Conservation (phyloP, 2,797 vertebrate genomes). For the Cirrhinus molitorella region DNA sequence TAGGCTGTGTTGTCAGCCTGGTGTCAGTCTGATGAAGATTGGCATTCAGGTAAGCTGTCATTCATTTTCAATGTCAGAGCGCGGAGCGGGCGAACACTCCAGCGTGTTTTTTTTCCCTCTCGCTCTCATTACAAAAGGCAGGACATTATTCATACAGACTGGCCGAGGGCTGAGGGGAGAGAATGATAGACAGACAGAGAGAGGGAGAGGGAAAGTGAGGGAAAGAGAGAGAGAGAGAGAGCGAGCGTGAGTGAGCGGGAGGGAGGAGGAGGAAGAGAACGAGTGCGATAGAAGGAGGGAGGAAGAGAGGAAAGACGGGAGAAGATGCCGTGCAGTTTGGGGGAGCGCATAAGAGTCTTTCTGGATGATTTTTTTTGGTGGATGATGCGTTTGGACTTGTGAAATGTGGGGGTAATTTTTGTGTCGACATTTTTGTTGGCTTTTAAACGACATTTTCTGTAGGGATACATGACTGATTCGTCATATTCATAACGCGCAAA, state of each 20-base stretch:
- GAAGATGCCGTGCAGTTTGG: constrained; percentile 75
- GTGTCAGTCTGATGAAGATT: constrained; percentile 99
- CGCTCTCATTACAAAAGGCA: constrained; percentile 88
- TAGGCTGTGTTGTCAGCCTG: constrained; percentile 98
- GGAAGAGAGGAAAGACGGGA: constrained; percentile 72
- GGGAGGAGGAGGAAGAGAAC: constrained; percentile 57
- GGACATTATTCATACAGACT: constrained; percentile 93
- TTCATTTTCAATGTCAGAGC: constrained; percentile 96
- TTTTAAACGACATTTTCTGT: neutral
- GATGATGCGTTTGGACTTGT: constrained; percentile 73
- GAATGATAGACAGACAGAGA: constrained; percentile 72
- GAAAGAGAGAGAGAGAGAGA: constrained; percentile 54
- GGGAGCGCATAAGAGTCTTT: constrained; percentile 72
- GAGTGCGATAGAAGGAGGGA: constrained; percentile 66
- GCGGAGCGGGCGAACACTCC: constrained; percentile 79
- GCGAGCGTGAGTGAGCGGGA: constrained; percentile 41
- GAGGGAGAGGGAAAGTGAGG: constrained; percentile 63
- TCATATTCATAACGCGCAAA: neutral
- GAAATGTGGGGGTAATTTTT: constrained; percentile 66
- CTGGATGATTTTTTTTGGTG: constrained; percentile 70
- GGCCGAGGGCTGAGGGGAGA: constrained; percentile 79
- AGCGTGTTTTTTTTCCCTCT: constrained; percentile 77
- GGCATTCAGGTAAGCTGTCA: constrained; percentile 99
- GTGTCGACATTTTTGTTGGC: constrained; percentile 35
- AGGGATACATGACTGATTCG: neutral